Conservation (phyloP, 2,888 invertebrate species). For the Helobdella robusta region DNA sequence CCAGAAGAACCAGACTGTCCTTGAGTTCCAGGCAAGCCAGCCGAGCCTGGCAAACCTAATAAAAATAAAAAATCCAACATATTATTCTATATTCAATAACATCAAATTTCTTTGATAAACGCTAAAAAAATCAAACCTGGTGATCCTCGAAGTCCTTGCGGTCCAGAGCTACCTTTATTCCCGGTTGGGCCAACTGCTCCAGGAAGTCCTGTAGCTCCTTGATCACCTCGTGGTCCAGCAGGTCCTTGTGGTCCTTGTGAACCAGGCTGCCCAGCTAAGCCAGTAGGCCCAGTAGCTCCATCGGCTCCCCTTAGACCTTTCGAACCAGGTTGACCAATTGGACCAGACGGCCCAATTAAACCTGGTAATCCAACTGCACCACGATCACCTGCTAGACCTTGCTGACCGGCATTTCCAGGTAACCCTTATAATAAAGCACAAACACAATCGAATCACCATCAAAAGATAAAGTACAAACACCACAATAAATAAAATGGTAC, state of each 20-base stretch:
- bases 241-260: conserved; percentile 17
- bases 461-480: not conserved
- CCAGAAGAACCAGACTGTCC: conserved; percentile 31
- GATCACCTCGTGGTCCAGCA: conserved; percentile 27
- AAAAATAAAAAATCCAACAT: too few relatives aligned
- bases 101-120: not conserved
- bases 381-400: conserved; percentile 24
- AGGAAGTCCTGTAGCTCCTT: conserved; percentile 27
- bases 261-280: too few relatives aligned
- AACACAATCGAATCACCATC: conserved; percentile 10
- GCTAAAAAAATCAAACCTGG: conserved; percentile 15
- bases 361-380: conserved; percentile 25
- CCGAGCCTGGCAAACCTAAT: conserved; percentile 21
- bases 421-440: conserved; percentile 26
- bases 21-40: conserved; percentile 25
- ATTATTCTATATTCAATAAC: not conserved
- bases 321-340: too few relatives aligned
- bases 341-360: too few relatives aligned
- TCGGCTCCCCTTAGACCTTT: too few relatives aligned
- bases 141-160: not conserved
- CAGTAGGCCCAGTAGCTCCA: too few relatives aligned
- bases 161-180: conserved; percentile 23
- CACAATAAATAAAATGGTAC: not conserved
- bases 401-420: conserved; percentile 25
- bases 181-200: conserved; percentile 40